These are phyloP conservation scores for Macrobrachium rosenbergii DNA, from an alignment of 1,140 invertebrate species.

Conservation along the genomic window DNA sequence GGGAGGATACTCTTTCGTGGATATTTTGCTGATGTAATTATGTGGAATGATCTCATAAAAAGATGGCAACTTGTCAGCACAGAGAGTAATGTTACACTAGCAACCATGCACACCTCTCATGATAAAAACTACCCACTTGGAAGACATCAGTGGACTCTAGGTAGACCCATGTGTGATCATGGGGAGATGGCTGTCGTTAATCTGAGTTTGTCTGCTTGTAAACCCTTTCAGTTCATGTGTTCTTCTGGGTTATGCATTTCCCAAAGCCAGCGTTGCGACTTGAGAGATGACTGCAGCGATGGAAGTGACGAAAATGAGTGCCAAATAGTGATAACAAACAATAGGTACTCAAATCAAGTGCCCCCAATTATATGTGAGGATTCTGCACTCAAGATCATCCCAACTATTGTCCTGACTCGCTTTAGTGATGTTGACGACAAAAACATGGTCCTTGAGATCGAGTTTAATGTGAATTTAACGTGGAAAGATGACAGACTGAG, in stretches of 20 bases:
- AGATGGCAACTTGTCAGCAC: slow-evolving; percentile 21
- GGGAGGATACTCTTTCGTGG: slow-evolving; percentile 32
- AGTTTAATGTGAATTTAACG: slow-evolving; percentile 30
- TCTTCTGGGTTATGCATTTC: slow-evolving; percentile 70
- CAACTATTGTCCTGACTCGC: slow-evolving; percentile 29
- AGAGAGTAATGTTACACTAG: slow-evolving; percentile 12
- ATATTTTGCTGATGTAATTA: slow-evolving; percentile 8
- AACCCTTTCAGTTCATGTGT: slow-evolving; percentile 68
- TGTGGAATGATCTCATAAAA: slow-evolving; percentile 2
- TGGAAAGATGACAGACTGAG: slow-evolving; percentile 43
- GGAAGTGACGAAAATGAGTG: slow-evolving; percentile 67
- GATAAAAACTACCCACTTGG: slow-evolving; percentile 29
- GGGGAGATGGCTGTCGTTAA: neutral
- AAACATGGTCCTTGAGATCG: slow-evolving; percentile 39
- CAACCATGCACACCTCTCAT: neutral
- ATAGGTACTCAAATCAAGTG: slow-evolving; percentile 14
- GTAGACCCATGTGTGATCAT: slow-evolving; percentile 16
- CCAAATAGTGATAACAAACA: slow-evolving; percentile 12
- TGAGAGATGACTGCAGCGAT: slow-evolving; percentile 72
- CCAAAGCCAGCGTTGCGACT: slow-evolving; percentile 70
- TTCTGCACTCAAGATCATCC: slow-evolving; percentile 2
- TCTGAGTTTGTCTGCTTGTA: slow-evolving; percentile 54
- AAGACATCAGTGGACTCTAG: slow-evolving; percentile 13
- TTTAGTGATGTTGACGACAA: slow-evolving; percentile 48
- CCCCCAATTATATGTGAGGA: slow-evolving; percentile 5